A percentile compares a stretch with the other conserved stretches of the same genome.
Conservation (phyloP, 2,797 vertebrate species). For the Columba guinea region DNA sequence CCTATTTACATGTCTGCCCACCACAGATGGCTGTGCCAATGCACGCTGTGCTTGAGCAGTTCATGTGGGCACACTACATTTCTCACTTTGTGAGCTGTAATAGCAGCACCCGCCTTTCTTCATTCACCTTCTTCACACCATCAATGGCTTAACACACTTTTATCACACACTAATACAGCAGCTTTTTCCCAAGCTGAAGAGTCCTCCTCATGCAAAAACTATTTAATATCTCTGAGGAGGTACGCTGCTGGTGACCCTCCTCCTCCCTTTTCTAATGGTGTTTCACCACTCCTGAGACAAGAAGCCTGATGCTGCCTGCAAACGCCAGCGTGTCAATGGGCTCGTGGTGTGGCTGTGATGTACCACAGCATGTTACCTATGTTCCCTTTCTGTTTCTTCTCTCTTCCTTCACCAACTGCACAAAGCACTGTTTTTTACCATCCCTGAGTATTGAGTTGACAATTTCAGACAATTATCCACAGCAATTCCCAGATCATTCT, state of each 20-base stretch:
- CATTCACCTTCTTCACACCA: background rate
- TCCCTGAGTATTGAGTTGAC: background rate
- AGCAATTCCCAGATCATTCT: background rate
- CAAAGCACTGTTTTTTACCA: background rate
- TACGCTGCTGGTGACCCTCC: background rate
- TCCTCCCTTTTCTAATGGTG: background rate
- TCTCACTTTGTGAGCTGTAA: background rate
- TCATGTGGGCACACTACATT: fast-evolving
- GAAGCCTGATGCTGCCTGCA: background rate
- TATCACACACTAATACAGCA: background rate
- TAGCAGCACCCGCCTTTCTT: background rate
- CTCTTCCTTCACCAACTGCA: background rate
- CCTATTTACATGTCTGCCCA: background rate
- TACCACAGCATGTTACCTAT: background rate
- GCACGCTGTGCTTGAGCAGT: background rate
- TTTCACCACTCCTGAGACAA: background rate
- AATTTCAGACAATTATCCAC: background rate
- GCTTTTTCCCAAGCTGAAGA: background rate
- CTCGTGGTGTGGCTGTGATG: background rate
- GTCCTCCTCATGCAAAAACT: background rate
- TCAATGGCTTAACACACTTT: background rate
- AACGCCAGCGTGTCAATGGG: background rate
- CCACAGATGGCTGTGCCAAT: background rate
- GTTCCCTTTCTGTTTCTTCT: background rate
- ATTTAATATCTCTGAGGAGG: background rate